Evolutionary conservation across 2,888 invertebrate species (phyloP).

Genomic region (Linyphia triangularis): DNA sequence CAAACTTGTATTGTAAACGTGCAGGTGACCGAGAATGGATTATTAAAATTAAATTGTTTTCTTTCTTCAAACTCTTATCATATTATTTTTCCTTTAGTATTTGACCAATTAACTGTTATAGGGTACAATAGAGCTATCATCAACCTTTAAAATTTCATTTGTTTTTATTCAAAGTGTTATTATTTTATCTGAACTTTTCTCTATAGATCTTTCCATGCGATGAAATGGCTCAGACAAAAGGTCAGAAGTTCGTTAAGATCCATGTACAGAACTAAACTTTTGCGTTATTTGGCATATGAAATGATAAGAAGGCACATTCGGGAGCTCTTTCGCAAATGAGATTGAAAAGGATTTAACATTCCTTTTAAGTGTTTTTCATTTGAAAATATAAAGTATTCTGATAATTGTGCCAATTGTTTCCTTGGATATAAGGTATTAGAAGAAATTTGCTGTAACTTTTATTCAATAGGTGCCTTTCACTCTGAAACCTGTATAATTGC

Average conservation of each 20-base stretch:
- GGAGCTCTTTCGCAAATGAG: constrained; percentile 9
- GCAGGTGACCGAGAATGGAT: too few species aligned
- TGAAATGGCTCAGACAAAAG: neutral
- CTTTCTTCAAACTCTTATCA: too few species aligned
- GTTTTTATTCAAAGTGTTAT: too few species aligned
- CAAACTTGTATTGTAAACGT: too few species aligned
- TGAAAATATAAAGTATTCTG: constrained; percentile 20
- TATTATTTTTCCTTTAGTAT: too few species aligned
- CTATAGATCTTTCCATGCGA: too few species aligned
- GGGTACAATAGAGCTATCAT: too few species aligned
- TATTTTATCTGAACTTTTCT: too few species aligned
- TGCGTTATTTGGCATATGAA: constrained; percentile 13
- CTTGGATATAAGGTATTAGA: neutral
- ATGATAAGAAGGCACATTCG: neutral
- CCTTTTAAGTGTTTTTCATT: neutral
- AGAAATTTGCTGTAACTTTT: neutral
- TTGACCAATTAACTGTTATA: too few species aligned
- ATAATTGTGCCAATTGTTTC: constrained; percentile 54
- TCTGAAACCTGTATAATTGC: too few species aligned
- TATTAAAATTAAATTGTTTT: too few species aligned
- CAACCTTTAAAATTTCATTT: too few species aligned
- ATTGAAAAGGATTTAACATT: constrained; percentile 35
- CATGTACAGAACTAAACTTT: constrained; percentile 39
- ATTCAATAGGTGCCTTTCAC: neutral
- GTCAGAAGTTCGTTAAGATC: neutral